A percentile compares a stretch with the other conserved stretches of the same genome.
phyloP scores from a whole-genome alignment of 2,888 invertebrate species.

The Lacanobia wlatinum region DNA sequence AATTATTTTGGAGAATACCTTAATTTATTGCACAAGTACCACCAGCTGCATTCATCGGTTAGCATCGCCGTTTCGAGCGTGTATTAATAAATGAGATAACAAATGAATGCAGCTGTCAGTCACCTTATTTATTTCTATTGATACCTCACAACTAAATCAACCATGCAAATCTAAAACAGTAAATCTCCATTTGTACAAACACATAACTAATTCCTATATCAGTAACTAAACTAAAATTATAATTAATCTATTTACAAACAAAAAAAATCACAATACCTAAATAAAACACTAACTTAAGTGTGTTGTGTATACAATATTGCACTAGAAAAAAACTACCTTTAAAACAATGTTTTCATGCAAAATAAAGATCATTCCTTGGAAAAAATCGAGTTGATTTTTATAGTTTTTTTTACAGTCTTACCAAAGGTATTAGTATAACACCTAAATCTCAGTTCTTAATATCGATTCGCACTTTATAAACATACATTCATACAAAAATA shows the following conservation, averaged over 20 bases:
- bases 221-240: background rate
- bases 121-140: background rate
- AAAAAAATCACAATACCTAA: slow-evolving; percentile 25
- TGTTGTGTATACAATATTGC: slow-evolving; percentile 4
- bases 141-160: background rate
- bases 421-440: too few species aligned
- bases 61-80: too few species aligned
- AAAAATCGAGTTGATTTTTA: slow-evolving; percentile 9
- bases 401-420: background rate
- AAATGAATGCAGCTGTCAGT: slow-evolving; percentile 3
- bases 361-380: slow-evolving; percentile 24
- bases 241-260: slow-evolving; percentile 44
- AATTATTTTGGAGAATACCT: background rate
- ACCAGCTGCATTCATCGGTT: background rate
- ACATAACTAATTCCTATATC: background rate
- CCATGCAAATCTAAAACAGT: slow-evolving; percentile 17
- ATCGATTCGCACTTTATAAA: too few species aligned
- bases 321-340: slow-evolving; percentile 18
- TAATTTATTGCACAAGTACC: background rate
- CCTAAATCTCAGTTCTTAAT: too few species aligned
- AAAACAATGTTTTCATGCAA: slow-evolving; percentile 47
- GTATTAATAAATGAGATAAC: background rate
- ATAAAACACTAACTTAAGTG: slow-evolving; percentile 4
- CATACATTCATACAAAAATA: too few species aligned
- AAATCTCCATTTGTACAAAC: background rate